Evolutionary conservation across 2,888 invertebrate species (phyloP), one percentile per base, ranked within the genome.

Genomic region (Platycheirus albimanus): DNA sequence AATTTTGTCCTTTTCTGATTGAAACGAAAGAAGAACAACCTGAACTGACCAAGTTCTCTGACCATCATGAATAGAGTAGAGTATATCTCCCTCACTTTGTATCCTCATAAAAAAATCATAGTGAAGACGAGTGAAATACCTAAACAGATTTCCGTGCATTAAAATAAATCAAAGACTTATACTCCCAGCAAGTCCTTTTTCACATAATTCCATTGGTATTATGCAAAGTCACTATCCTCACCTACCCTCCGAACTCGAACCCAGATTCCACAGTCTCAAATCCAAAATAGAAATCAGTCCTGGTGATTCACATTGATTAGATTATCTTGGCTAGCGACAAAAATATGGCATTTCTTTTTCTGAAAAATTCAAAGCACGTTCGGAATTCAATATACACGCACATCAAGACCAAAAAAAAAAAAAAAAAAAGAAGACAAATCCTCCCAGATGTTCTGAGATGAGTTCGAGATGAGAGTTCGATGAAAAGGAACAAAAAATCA

Each of bases 301-400:
- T 43, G 38, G 74, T 83, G 70, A 67, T 83, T 83, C 77, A 61
- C 77, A 69, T 83, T 83, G 83, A 83, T 83, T 83, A 74, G 72
- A 83, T 78, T 77, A 56, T 61, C 49, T 64, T 41, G 52, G 43
- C 20, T 33, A 36, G 45, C 19, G 45, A 61, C 45, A 69, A 56
- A 78, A 69, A 69, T 80, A 75, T 69, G 47, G 56, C 24, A 77
- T 64, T 69, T 63, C 67, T 56, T 51, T 33, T 33, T 36, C 49
- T 69, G 38, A 51, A 83, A 51, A 83, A 83, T 83, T 54, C 83
- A 15, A 49, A 64, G 78, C 83, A 83, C 83, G 83, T 83, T 56
- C 51, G 30, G 20, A 52, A 78, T 83, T 83, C 83, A 78, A 78
- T 78, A 64, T 69, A 74, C 58, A 78, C 69, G 78, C 72, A 83